Percentiles rank a stretch among this genome's conserved stretches.
Evolutionary conservation across 1,140 invertebrate species (phyloP).

Genomic region (Drosophila nebulosa): DNA sequence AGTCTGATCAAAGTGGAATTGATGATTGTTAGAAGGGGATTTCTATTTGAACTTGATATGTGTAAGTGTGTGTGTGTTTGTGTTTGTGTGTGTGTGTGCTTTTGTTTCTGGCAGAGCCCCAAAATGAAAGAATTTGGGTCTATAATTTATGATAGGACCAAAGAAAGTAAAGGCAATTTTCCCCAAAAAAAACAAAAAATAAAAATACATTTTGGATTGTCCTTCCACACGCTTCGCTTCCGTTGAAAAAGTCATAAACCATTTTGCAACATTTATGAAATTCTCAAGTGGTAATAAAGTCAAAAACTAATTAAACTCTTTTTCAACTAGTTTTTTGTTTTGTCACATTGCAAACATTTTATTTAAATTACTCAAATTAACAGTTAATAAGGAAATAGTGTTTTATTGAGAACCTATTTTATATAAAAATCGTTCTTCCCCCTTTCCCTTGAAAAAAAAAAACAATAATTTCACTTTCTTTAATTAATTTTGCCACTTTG

Average conservation of each 20-base stretch:
- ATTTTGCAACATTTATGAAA: neutral
- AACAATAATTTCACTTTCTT: neutral
- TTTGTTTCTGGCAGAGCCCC: slow-evolving; percentile 32
- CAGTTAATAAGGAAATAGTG: too few species aligned
- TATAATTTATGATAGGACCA: slow-evolving; percentile 44
- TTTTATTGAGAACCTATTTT: too few species aligned
- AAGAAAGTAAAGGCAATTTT: slow-evolving; percentile 45
- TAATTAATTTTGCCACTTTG: neutral
- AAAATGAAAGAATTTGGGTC: slow-evolving; percentile 8
- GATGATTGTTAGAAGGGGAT: slow-evolving; percentile 5
- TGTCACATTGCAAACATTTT: too few species aligned
- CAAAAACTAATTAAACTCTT: neutral
- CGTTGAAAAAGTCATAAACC: neutral
- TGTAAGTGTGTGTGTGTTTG: slow-evolving; percentile 13
- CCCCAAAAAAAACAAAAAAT: slow-evolving; percentile 19
- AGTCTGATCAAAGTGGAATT: slow-evolving; percentile 45
- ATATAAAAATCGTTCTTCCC: neutral
- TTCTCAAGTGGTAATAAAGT: neutral
- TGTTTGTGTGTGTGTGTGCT: slow-evolving; percentile 12
- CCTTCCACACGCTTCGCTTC: neutral
- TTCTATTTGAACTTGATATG: neutral
- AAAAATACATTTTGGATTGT: slow-evolving; percentile 25
- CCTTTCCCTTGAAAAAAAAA: too few species aligned
- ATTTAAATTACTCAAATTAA: too few species aligned
- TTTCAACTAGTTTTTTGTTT: too few species aligned